phyloP scores from a whole-genome alignment of 2,797 vertebrate genomes.

The Cheirogaleus major region DNA sequence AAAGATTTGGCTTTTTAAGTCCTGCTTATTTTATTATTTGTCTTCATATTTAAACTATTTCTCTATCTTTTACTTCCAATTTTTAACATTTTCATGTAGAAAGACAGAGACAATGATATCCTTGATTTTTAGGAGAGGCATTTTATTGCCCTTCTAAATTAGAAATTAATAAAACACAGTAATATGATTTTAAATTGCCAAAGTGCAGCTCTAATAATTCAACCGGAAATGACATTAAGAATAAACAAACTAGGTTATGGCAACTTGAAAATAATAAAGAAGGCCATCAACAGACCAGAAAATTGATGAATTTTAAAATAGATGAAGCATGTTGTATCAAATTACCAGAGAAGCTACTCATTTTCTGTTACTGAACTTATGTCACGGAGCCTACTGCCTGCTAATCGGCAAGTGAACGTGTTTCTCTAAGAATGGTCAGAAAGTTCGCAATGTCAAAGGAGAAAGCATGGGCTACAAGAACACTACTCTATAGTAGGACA shows the following conservation, averaged over 20 bases:
- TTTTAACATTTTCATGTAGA: background rate
- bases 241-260: background rate
- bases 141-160: background rate
- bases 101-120: background rate
- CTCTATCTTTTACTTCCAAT: background rate
- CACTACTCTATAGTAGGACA: background rate
- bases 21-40: background rate
- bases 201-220: constrained; percentile 1
- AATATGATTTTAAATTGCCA: background rate
- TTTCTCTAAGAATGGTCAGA: background rate
- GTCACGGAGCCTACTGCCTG: background rate
- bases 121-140: background rate
- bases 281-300: background rate
- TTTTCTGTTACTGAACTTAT: background rate
- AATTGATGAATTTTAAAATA: constrained; percentile 14
- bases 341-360: background rate
- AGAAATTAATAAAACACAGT: background rate
- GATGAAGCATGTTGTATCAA: background rate
- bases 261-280: constrained; percentile 3
- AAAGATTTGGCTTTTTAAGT: background rate
- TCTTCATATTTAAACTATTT: background rate
- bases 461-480: background rate
- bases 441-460: background rate
- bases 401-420: background rate
- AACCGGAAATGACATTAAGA: background rate